Evolutionary conservation across 2,113 vertebrate species (phyloP).

Genomic region (Embiotoca jacksoni): DNA sequence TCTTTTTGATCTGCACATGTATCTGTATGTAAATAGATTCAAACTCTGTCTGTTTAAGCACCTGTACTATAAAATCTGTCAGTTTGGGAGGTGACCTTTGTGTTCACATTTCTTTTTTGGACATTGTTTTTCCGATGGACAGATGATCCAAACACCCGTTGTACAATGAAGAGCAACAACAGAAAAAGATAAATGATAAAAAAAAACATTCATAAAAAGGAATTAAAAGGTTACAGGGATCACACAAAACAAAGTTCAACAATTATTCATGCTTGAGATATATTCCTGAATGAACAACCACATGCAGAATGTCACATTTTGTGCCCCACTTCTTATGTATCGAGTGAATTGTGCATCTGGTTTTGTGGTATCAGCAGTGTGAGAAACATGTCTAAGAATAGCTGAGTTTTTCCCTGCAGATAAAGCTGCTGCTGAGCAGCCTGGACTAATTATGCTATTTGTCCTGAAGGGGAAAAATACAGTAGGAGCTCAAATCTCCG

Average conservation of each 20-base stretch:
- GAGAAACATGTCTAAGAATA: constrained; percentile 58
- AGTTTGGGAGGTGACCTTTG: too few relatives aligned
- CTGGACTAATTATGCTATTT: constrained; percentile 43
- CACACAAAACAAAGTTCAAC: neutral
- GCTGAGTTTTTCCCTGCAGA: constrained; percentile 45
- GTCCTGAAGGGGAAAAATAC: constrained; percentile 26
- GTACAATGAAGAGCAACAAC: neutral
- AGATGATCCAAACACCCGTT: neutral
- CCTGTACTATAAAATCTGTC: too few relatives aligned
- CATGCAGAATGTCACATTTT: constrained; percentile 3
- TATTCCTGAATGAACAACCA: constrained; percentile 7
- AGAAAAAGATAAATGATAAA: neutral
- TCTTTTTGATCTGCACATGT: too few relatives aligned
- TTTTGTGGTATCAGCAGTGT: constrained; percentile 49
- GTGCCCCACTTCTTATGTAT: constrained; percentile 13
- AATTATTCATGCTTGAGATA: neutral
- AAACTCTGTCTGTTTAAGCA: too few relatives aligned
- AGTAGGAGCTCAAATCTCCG: constrained; percentile 5
- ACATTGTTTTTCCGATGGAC: neutral
- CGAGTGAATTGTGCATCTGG: constrained; percentile 27
- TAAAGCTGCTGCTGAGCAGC: constrained; percentile 50
- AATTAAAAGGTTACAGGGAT: neutral
- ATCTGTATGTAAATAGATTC: too few relatives aligned
- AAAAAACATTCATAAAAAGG: neutral
- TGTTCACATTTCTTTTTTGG: too few relatives aligned